Evolutionary conservation across 2,888 invertebrate genomes (phyloP).

Genomic region (Ectropis crepuscularia): DNA sequence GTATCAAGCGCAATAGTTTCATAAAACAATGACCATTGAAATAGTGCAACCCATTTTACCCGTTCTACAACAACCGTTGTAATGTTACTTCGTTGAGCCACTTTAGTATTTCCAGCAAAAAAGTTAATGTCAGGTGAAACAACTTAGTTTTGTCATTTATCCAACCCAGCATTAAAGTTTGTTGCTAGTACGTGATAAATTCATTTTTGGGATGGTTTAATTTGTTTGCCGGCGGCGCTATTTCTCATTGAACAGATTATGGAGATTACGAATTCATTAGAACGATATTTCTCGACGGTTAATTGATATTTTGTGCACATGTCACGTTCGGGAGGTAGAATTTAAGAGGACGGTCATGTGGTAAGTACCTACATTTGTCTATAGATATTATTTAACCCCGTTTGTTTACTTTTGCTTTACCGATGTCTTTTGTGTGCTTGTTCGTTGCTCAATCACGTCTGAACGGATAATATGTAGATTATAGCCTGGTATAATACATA

Average conservation of each 20-base stretch:
- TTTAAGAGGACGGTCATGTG: neutral
- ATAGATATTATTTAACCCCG: neutral
- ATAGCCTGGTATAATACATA: too few species aligned
- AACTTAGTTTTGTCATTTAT: neutral
- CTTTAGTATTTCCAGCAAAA: neutral
- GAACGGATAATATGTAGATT: too few species aligned
- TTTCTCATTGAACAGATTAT: constrained; percentile 84
- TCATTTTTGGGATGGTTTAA: constrained; percentile 83
- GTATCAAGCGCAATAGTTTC: neutral
- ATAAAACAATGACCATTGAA: constrained; percentile 46
- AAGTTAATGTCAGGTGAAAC: neutral
- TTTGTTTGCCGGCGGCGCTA: constrained; percentile 76
- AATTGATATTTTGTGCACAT: constrained; percentile 79
- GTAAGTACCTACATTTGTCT: neutral
- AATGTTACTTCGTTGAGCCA: neutral
- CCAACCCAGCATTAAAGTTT: neutral
- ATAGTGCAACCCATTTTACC: constrained; percentile 40
- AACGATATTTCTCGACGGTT: constrained; percentile 72
- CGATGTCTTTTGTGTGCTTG: too few species aligned
- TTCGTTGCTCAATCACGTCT: too few species aligned
- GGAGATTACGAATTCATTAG: constrained; percentile 84
- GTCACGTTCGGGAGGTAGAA: constrained; percentile 12
- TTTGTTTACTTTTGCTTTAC: too few species aligned
- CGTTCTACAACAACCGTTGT: neutral
- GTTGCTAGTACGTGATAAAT: constrained; percentile 72